Evolutionary conservation across 1,140 invertebrate species (phyloP).

Genomic region (Trichonephila clavata): DNA sequence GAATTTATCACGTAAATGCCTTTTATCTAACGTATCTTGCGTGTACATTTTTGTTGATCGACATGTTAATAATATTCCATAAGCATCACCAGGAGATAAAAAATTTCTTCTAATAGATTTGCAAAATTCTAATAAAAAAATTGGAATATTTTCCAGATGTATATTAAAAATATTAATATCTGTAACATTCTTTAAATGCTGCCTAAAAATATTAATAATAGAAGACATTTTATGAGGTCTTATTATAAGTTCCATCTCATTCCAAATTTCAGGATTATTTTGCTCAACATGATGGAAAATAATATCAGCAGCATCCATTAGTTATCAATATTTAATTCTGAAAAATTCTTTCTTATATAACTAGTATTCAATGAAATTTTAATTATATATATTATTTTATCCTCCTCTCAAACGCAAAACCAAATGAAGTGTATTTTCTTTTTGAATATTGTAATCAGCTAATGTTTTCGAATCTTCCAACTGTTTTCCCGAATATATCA

Average conservation of each 20-base stretch:
- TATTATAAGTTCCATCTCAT: background rate
- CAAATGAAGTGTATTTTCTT: slow-evolving; percentile 94
- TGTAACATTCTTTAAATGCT: background rate
- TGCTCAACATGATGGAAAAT: background rate
- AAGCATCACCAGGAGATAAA: slow-evolving; percentile 24
- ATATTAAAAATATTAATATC: slow-evolving; percentile 18
- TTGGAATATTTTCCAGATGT: background rate
- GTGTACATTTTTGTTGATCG: slow-evolving; percentile 7
- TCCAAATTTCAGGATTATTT: background rate
- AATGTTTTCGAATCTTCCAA: slow-evolving; percentile 84
- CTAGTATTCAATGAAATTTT: too few relatives aligned
- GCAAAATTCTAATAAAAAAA: slow-evolving; percentile 23
- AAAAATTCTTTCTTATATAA: too few relatives aligned
- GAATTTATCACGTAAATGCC: slow-evolving; percentile 25
- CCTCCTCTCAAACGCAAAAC: slow-evolving; percentile 90
- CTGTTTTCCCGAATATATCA: slow-evolving; percentile 84
- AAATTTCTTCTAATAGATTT: slow-evolving; percentile 17
- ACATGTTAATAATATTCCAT: slow-evolving; percentile 45
- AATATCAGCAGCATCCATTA: background rate
- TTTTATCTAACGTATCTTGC: slow-evolving; percentile 44
- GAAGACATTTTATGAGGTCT: slow-evolving; percentile 28
- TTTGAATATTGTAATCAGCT: slow-evolving; percentile 88
- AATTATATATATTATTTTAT: background rate
- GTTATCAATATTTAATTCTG: too few relatives aligned
- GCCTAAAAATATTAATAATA: background rate